phyloP scores from a whole-genome alignment of 2,797 vertebrate genomes.

The Acridotheres tristis region DNA sequence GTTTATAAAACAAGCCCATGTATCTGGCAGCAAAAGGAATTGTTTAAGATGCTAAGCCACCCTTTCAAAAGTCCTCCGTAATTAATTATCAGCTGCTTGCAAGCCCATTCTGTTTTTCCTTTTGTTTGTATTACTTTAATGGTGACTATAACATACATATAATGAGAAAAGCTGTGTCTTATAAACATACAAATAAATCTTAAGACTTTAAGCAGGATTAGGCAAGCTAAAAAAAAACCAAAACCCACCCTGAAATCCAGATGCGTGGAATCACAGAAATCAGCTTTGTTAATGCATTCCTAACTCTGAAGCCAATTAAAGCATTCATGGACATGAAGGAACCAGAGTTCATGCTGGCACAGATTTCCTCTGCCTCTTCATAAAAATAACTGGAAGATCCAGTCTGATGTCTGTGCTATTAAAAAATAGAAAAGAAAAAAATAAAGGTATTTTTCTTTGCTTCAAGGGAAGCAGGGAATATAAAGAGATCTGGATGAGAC shows the following conservation, averaged over 20 bases:
- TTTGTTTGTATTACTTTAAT: slow-evolving; percentile 50
- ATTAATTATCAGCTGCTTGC: slow-evolving; percentile 63
- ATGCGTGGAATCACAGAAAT: slow-evolving; percentile 44
- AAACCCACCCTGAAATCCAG: slow-evolving; percentile 39
- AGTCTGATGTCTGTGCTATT: neutral
- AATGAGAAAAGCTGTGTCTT: slow-evolving; percentile 54
- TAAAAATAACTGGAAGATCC: slow-evolving; percentile 14
- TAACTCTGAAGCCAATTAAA: slow-evolving; percentile 58
- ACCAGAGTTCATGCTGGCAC: neutral
- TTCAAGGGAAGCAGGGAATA: neutral
- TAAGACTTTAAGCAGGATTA: slow-evolving; percentile 59
- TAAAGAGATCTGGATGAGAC: neutral
- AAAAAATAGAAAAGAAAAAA: neutral
- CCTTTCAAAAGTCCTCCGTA: slow-evolving; percentile 50
- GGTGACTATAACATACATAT: slow-evolving; percentile 17
- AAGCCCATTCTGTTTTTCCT: slow-evolving; percentile 48
- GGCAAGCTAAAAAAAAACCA: slow-evolving; percentile 12
- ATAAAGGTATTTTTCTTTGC: neutral
- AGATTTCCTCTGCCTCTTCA: slow-evolving; percentile 14
- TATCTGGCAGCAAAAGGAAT: slow-evolving; percentile 62
- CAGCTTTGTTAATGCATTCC: slow-evolving; percentile 54
- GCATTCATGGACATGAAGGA: slow-evolving; percentile 21
- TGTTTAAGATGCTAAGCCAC: slow-evolving; percentile 53
- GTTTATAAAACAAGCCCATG: slow-evolving; percentile 61
- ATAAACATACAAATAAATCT: slow-evolving; percentile 61